Evolutionary conservation across 2,113 vertebrate genomes (phyloP).

Genomic region (Halichoeres trimaculatus): DNA sequence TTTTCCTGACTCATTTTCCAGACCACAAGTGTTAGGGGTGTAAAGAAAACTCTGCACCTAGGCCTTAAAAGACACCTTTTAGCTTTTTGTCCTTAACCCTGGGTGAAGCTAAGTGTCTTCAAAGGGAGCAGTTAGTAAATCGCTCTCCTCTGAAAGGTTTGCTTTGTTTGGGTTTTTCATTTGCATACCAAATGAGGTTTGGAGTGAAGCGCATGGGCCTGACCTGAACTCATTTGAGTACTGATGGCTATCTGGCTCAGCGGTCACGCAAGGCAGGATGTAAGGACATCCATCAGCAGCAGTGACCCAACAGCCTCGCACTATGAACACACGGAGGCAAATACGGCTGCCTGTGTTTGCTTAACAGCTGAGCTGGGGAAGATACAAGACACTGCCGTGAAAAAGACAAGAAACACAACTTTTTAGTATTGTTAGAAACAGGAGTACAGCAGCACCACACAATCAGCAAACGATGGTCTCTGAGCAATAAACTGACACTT

Average conservation of each 20-base stretch:
- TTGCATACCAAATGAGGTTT: slow-evolving; percentile 85
- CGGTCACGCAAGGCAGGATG: slow-evolving; percentile 80
- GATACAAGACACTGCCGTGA: not conserved
- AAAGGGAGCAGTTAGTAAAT: slow-evolving; percentile 65
- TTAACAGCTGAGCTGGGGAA: slow-evolving; percentile 2
- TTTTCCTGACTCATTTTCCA: not conserved
- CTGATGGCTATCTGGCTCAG: slow-evolving; percentile 81
- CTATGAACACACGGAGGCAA: slow-evolving; percentile 39
- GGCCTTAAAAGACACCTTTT: slow-evolving; percentile 37
- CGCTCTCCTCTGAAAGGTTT: slow-evolving; percentile 74
- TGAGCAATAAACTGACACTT: too few species aligned
- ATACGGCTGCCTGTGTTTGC: not conserved
- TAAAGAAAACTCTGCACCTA: not conserved
- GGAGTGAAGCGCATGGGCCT: slow-evolving; percentile 71
- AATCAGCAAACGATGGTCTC: too few species aligned
- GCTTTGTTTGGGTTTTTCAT: slow-evolving; percentile 82
- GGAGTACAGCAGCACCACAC: too few species aligned
- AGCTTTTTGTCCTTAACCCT: slow-evolving; percentile 6
- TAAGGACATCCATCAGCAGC: slow-evolving; percentile 66
- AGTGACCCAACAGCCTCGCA: slow-evolving; percentile 33
- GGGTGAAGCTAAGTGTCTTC: slow-evolving; percentile 29
- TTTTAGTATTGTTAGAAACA: too few species aligned
- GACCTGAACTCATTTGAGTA: slow-evolving; percentile 85
- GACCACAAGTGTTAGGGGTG: not conserved
- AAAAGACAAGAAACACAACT: too few species aligned